Evolutionary conservation across 2,113 vertebrate genomes (phyloP).

Genomic region (Carassius gibelio): DNA sequence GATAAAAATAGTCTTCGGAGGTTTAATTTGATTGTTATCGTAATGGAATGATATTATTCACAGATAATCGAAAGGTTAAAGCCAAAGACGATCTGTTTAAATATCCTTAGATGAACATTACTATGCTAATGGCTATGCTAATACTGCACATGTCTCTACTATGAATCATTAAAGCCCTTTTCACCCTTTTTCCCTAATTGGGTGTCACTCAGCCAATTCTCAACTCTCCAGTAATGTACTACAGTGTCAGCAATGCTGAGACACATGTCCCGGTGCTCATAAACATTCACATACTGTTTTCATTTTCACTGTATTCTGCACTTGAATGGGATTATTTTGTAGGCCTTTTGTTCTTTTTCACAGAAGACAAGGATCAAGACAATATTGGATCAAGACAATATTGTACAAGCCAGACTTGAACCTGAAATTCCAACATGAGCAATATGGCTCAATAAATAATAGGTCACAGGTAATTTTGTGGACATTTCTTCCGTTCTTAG

Average conservation of each 20-base stretch:
- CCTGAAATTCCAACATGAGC: background rate
- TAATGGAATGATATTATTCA: slow-evolving; percentile 64
- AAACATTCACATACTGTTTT: slow-evolving; percentile 18
- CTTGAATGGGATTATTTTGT: background rate
- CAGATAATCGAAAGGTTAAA: slow-evolving; percentile 60
- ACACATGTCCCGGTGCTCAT: slow-evolving; percentile 3
- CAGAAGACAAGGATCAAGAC: background rate
- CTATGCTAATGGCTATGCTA: slow-evolving; percentile 55
- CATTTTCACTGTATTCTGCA: background rate
- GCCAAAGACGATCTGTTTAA: slow-evolving; percentile 49
- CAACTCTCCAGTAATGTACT: background rate
- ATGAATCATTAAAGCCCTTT: background rate
- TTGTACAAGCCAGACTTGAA: background rate
- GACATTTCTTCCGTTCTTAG: background rate
- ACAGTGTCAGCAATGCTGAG: background rate
- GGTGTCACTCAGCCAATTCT: slow-evolving; percentile 4
- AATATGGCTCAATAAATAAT: background rate
- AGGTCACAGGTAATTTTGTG: background rate
- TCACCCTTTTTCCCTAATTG: background rate
- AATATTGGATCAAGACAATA: background rate
- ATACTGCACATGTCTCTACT: background rate
- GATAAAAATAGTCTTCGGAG: slow-evolving; percentile 54
- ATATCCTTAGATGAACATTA: slow-evolving; percentile 48
- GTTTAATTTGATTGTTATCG: slow-evolving; percentile 67
- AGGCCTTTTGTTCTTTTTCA: background rate